Conservation (phyloP, 1,140 invertebrate genomes). For the Tetranychus cinnabarinus region DNA sequence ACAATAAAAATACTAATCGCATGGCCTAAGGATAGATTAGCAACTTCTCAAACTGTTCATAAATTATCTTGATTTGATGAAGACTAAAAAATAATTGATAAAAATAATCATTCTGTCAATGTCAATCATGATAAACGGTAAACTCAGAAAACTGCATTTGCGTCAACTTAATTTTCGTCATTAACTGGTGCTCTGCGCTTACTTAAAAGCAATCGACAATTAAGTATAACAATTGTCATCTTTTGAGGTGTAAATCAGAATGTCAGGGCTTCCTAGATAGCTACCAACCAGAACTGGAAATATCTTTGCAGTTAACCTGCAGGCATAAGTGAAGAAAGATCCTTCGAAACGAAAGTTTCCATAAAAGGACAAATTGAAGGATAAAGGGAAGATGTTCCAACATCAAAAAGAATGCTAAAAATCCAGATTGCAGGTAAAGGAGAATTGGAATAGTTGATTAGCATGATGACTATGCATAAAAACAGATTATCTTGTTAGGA, state of each 20-base stretch:
- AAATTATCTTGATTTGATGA: too few relatives aligned
- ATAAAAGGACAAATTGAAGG: not conserved
- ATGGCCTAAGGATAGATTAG: too few relatives aligned
- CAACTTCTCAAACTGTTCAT: too few relatives aligned
- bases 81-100: too few relatives aligned
- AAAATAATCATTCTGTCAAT: too few relatives aligned
- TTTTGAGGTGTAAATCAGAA: not conserved
- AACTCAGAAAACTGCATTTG: too few relatives aligned
- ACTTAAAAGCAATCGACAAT: too few relatives aligned
- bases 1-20: too few relatives aligned
- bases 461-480: not conserved
- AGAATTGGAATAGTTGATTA: not conserved
- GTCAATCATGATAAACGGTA: too few relatives aligned
- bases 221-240: not conserved
- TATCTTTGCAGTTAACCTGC: not conserved
- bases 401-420: not conserved
- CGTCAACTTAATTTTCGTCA: too few relatives aligned
- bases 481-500: not conserved
- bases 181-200: too few relatives aligned
- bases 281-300: not conserved
- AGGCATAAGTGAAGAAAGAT: not conserved
- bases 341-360: not conserved
- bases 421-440: not conserved
- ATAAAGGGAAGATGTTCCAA: not conserved
- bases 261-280: not conserved